A percentile compares a stretch with the other conserved stretches of the same genome.
phyloP scores from a whole-genome alignment of 2,797 vertebrate genomes.

The Poecilia gillii region DNA sequence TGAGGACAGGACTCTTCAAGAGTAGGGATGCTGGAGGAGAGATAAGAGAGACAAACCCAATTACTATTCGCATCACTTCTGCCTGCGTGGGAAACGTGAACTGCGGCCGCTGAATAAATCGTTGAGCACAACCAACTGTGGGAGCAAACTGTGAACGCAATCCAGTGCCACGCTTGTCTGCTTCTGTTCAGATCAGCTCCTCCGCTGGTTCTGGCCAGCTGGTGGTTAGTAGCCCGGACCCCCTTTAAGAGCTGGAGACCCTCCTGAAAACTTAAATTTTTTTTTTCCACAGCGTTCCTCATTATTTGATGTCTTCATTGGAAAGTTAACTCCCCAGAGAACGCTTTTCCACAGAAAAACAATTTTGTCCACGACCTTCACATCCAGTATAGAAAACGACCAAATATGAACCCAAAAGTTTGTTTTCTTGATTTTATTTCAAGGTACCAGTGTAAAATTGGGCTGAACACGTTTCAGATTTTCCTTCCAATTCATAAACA shows the following conservation, averaged over 20 bases:
- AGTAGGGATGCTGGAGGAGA: conserved; percentile 23
- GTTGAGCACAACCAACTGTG: conserved; percentile 39
- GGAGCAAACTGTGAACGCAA: conserved; percentile 52
- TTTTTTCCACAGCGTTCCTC: not conserved
- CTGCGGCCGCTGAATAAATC: conserved; percentile 33
- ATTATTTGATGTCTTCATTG: conserved; percentile 19
- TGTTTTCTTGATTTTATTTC: not conserved
- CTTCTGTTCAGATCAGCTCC: conserved; percentile 56
- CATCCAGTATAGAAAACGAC: not conserved
- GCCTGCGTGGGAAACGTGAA: conserved; percentile 27
- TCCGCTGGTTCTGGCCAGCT: conserved; percentile 50
- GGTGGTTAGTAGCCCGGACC: conserved; percentile 43
- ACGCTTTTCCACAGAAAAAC: conserved; percentile 19
- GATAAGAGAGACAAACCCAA: conserved; percentile 17
- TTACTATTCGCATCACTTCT: conserved; percentile 37
- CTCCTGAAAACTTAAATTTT: conserved; percentile 27
- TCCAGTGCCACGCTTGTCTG: conserved; percentile 60
- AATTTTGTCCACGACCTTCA: not conserved
- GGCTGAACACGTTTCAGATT: not conserved
- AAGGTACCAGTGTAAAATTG: not conserved
- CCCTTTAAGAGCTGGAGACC: conserved; percentile 36
- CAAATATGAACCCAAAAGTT: not conserved
- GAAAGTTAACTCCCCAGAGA: conserved; percentile 27
- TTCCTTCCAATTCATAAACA: not conserved
- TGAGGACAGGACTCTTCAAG: conserved; percentile 6